Percentiles rank a stretch among this genome's conserved stretches.
Evolutionary conservation across 1,140 invertebrate species (phyloP).

Genomic region (Asobara japonica): DNA sequence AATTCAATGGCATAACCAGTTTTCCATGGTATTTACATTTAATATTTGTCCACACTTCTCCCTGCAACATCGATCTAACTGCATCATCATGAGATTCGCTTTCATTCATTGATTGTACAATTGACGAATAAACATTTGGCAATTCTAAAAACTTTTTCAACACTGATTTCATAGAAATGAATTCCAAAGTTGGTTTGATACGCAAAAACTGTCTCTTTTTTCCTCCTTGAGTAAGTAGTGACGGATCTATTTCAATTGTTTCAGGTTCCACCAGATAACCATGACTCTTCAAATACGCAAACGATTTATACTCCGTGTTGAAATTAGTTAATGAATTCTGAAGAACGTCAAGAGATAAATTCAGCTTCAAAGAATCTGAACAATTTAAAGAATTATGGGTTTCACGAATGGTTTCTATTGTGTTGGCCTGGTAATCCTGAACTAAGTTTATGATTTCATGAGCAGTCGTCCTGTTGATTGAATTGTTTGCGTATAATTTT

Average conservation of each 20-base stretch:
- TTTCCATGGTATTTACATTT: neutral
- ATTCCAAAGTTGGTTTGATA: neutral
- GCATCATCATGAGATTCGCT: neutral
- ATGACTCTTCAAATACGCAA: neutral
- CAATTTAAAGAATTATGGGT: neutral
- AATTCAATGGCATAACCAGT: slow-evolving; percentile 18
- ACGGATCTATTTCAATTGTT: neutral
- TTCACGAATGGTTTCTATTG: neutral
- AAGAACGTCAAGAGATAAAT: neutral
- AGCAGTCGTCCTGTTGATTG: neutral
- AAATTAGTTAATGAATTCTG: neutral
- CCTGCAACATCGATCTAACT: slow-evolving; percentile 31
- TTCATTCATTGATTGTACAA: neutral
- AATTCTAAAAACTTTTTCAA: slow-evolving; percentile 19
- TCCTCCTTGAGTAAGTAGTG: neutral
- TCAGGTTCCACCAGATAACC: neutral
- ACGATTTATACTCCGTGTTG: neutral
- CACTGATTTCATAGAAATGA: slow-evolving; percentile 6
- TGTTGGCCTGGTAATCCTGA: neutral
- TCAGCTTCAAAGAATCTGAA: neutral
- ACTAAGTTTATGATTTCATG: neutral
- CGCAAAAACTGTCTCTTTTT: neutral
- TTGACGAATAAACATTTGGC: neutral
- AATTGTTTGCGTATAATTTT: neutral
- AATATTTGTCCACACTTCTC: slow-evolving; percentile 15